Base-by-base conservation (phyloP, 2,888 invertebrate species). In the Andrena flavipes region DNA sequence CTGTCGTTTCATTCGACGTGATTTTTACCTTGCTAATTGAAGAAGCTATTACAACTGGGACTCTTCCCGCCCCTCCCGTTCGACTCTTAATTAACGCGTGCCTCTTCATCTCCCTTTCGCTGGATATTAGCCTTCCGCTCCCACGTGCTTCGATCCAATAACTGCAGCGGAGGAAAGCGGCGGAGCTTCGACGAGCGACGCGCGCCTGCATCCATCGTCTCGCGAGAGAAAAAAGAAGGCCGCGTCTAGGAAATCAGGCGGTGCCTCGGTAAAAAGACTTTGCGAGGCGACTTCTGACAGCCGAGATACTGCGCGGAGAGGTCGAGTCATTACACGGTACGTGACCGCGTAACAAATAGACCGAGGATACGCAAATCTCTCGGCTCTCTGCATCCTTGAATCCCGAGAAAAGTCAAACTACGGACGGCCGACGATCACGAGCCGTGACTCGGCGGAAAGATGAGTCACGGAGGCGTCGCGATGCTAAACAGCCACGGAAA, bases 281-380 rank as follows among this genome's bases (percentile, higher is more conserved):
- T 49, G 35, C 60, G 8, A 30, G 60, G 2, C 60, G 23, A 20
- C 42, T 29, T 59, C 29, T 30, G 26, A 49, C 30, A 71, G 56
- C n/a, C 4, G 42, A 48, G 51, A 54, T 26, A 62, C 29, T 4
- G 49, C 26, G 42, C 76, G 49, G 67, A 64, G 35, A 42, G 63
- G 65, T 49, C 49, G 67, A 78, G 70, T 77, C 65, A 79, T 85
- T 86, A 84, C 85, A 86, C 84, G 84, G 73, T 80, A 76, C 82
- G 82, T 76, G 86, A 76, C 86, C 23, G 26, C 72, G 80, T 60
- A 63, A 80, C 80, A 87, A 87, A 87, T 86, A 78, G 86, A 84
- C 86, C 86, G 86, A 62, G 76, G 67, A 86, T 77, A 77, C 76
- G 73, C 74, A 76, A 76, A 78, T 84, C 65, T 76, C 63, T 73